Percentiles rank a stretch among this genome's conserved stretches.
Conservation (phyloP, 2,888 invertebrate genomes). For the Pseudococcus longispinus region DNA sequence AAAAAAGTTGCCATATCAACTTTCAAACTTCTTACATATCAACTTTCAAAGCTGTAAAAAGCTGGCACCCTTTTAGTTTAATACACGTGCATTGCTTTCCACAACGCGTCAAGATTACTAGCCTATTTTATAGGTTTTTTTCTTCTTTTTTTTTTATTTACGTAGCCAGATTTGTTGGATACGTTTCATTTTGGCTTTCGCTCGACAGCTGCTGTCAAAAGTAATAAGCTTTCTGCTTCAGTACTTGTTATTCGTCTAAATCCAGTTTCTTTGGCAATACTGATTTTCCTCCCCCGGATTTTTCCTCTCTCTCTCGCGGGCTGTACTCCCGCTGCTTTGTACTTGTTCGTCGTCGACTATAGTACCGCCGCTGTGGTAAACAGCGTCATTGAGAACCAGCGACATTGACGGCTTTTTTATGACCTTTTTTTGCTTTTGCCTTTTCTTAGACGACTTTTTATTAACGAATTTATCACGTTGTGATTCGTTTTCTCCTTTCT, state of each 20-base stretch:
- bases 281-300: constrained; percentile 3
- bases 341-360: not conserved
- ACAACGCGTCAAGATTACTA: constrained; percentile 54
- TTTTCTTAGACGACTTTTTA: constrained; percentile 26
- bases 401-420: constrained; percentile 42
- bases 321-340: not conserved
- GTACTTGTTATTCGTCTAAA: constrained; percentile 46
- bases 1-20: constrained; percentile 52
- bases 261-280: constrained; percentile 49
- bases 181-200: constrained; percentile 51
- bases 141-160: constrained; percentile 30
- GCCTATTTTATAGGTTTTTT: constrained; percentile 50
- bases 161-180: constrained; percentile 48
- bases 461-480: constrained; percentile 45
- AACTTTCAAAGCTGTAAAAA: constrained; percentile 52
- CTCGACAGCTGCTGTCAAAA: constrained; percentile 54
- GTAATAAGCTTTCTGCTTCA: constrained; percentile 42
- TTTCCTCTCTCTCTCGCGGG: not conserved
- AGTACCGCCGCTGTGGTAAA: not conserved
- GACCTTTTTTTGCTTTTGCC: not conserved
- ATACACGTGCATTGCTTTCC: constrained; percentile 53
- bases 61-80: constrained; percentile 53
- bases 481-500: not conserved
- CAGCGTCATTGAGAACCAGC: constrained; percentile 28
- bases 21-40: constrained; percentile 54